Conservation (phyloP, 2,113 vertebrate species). For the Nicator chloris region DNA sequence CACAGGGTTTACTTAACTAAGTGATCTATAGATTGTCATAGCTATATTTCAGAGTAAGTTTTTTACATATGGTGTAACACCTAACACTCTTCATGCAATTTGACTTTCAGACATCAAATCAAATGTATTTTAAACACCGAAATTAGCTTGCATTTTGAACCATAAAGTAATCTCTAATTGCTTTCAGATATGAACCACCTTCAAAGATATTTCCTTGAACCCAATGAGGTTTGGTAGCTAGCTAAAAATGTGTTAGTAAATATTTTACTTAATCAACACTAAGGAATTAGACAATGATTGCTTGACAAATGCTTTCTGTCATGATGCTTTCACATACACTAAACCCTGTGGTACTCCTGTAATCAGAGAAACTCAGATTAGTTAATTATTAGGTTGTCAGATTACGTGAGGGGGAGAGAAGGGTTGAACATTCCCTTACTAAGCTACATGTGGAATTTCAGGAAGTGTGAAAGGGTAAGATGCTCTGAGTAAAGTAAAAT, state of each 20-base stretch:
- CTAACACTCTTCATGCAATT: background rate
- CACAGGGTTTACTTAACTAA: background rate
- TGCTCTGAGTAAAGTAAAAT: background rate
- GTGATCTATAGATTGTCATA: background rate
- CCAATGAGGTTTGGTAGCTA: background rate
- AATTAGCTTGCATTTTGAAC: background rate
- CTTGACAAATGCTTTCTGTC: background rate
- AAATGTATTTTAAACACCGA: background rate
- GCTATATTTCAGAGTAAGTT: background rate
- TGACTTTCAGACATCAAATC: background rate
- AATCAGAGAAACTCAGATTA: background rate
- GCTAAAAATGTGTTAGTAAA: background rate
- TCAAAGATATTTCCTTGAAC: background rate
- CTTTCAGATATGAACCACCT: background rate
- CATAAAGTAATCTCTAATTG: background rate
- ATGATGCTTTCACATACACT: background rate
- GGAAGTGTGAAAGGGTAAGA: background rate
- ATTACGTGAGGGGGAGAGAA: background rate
- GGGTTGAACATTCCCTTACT: background rate
- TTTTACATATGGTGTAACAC: background rate
- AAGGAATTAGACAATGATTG: background rate
- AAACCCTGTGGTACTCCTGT: background rate
- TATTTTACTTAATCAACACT: background rate
- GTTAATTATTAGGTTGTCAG: background rate
- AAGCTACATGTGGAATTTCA: background rate